These are phyloP conservation scores for Ailuropoda melanoleuca DNA, from an alignment of 2,113 vertebrate species.

Conservation along the genomic window DNA sequence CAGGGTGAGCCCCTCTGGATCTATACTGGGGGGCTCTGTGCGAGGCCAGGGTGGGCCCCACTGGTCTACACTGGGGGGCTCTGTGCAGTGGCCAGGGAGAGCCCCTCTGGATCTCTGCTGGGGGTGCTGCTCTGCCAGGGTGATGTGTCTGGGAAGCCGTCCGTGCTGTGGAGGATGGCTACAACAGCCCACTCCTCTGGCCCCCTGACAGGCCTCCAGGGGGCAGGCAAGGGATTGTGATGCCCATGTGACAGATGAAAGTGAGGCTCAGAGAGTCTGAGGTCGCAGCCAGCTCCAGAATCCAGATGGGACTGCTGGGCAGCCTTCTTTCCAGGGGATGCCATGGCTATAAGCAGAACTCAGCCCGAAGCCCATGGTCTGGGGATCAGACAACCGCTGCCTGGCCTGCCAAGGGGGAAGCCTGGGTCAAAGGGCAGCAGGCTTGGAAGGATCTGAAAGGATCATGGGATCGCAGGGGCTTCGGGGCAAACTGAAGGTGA, in stretches of 20 bases:
- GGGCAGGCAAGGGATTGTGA: background rate
- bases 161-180: fast-evolving
- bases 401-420: background rate
- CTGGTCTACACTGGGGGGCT: background rate
- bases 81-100: background rate
- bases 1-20: background rate
- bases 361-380: background rate
- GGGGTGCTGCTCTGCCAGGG: background rate
- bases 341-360: background rate
- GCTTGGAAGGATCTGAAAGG: background rate
- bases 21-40: background rate
- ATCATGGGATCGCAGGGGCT: background rate
- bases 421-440: background rate
- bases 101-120: background rate
- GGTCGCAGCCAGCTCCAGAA: background rate
- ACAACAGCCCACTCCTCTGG: background rate
- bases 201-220: background rate
- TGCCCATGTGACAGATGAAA: background rate
- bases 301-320: background rate
- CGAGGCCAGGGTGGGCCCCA: background rate
- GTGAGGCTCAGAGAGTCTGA: background rate
- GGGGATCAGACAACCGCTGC: background rate
- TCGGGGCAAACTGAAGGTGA: background rate
- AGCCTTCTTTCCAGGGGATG: background rate
- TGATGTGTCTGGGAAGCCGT: background rate